These are phyloP conservation scores for Sakesphorus luctuosus DNA, from an alignment of 2,113 vertebrate genomes.

Conservation along the genomic window DNA sequence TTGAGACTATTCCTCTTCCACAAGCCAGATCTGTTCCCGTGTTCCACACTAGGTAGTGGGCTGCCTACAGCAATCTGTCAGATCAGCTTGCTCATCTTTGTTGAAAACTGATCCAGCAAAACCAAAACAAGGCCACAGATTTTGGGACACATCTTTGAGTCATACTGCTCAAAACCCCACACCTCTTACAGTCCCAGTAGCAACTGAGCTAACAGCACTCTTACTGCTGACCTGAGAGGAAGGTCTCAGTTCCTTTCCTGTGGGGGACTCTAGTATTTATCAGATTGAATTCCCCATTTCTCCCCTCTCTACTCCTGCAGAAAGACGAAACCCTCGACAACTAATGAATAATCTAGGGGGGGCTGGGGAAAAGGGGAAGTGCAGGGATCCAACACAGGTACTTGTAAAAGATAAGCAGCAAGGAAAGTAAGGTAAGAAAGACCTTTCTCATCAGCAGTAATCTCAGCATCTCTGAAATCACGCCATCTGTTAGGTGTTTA, in stretches of 20 bases:
- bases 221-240: background rate
- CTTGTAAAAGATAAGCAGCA: background rate
- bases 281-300: background rate
- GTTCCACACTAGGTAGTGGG: background rate
- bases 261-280: background rate
- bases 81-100: background rate
- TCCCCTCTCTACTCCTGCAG: accelerated
- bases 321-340: background rate
- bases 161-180: background rate
- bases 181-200: background rate
- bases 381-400: background rate
- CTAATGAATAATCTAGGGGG: background rate
- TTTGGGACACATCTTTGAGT: background rate
- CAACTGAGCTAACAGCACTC: background rate
- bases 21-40: background rate
- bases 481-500: background rate
- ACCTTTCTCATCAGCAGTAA: background rate
- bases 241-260: background rate
- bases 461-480: background rate
- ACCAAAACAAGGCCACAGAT: background rate
- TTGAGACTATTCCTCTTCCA: background rate
- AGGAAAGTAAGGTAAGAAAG: background rate
- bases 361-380: background rate
- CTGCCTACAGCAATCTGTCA: background rate
- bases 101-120: background rate